Base-by-base conservation (phyloP, 2,888 invertebrate species). In the Tubulanus polymorphus region DNA sequence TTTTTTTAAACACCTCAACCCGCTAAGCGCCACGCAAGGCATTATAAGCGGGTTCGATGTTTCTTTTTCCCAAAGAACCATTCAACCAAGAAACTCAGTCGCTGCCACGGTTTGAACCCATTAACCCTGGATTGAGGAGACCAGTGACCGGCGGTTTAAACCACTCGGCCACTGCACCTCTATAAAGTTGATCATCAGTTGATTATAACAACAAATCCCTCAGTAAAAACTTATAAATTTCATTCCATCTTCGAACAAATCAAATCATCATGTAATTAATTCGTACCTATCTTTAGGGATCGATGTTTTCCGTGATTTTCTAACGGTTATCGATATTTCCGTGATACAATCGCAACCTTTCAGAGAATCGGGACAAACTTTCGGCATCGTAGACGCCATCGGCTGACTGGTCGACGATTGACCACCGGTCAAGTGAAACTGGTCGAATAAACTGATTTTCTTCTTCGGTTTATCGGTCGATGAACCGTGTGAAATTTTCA, bases 321-420 rank as follows among this genome's bases (percentile, higher is more conserved):
- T 85, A 20, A 93, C 87, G 0, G 91, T 91, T 63, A 94, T 85
- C 12, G 92, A 92, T 56, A 94, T 85, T 80, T 94, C 93, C 72
- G 93, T 91, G 59, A 94, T 82, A 87, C 91, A 91, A 80, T 94
- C 93, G 80, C 93, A 93, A 51, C 93, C 93, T 67, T 75, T 72
- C 30, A 75, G 68, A 50, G 76, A 73, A 51, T 79, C 75, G 15
- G 72, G 67, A 23, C 41, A 23, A 23, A 20, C 41, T 56, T 72
- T 73, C 57, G 62, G 64, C 26, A 63, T 62, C 32, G 48, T 46
- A 10, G 61, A 64, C 29, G 41, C 41, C 6, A 23, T 18, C 23
- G 41, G 41, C n/a, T n/a, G n/a, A n/a, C n/a, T n/a, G 41, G 41
- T 41, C 3, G 41, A 41, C 41, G 41, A 20, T 20, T 41, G 18